Evolutionary conservation across 2,113 vertebrate genomes (phyloP), one percentile per base, ranked within the genome.

Genomic region (Echinops telfairi): DNA sequence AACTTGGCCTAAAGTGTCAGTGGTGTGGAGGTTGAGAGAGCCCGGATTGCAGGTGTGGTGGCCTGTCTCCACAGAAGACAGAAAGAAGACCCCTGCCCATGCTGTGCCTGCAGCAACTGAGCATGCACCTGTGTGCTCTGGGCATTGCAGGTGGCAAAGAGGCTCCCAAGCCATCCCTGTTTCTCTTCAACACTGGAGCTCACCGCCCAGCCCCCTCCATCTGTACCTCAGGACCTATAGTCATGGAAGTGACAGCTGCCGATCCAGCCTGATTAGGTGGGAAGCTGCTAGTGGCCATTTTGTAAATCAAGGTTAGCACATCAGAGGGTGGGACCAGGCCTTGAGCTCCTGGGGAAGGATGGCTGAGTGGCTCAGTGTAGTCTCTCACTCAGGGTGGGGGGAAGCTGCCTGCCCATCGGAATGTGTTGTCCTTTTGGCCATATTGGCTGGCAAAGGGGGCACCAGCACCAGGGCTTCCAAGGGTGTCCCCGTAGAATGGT

Each of bases 191-290:
- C 17, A 89, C 38, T 66, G 23, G 31, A 75, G 64, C 27, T 86
- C 83, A 95, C 19, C 64, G 47, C 77, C 43, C 33, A 85, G 53
- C 10, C 17, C 17, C 22, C 29, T 70, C 79, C 38, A 43, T 64
- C 88, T 78, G 40, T 31, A 27, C 36, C 81, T 73, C 14, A 23
- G 70, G 31, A 80, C 64, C 23, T 33, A 3, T 22, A 38, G 17
- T 71, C 33, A 36, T n/a, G 6, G 16, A 88, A 79, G 25, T 76
- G 47, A 77, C 19, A 40, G 20, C 70, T 77, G 92, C 38, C 70
- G 89, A 85, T 47, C 58, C 58, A 82, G 79, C 80, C 57, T 23
- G 86, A 93, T 95, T 82, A 83, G 38, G 95, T 92, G 86, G 93
- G 89, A 89, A 86, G 87, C 31, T 93, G 53, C 84, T 40, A 23